A percentile compares a stretch with the other conserved stretches of the same genome.
Conservation (phyloP, 1,140 invertebrate genomes). For the Hydropsyche tenuis region DNA sequence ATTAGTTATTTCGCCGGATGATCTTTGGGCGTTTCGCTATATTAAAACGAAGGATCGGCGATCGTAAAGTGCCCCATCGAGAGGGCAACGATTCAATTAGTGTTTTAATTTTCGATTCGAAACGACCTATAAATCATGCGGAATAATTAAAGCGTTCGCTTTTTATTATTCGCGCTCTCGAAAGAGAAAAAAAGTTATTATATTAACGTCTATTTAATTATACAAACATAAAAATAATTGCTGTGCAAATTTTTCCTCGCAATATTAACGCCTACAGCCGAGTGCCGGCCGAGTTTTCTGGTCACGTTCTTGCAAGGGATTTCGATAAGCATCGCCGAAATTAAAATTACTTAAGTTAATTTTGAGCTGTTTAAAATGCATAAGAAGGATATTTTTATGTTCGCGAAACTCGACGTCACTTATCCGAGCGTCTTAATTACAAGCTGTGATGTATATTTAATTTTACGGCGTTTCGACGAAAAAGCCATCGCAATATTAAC, state of each 20-base stretch:
- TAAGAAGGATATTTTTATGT: conserved; percentile 31
- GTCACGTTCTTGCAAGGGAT: conserved; percentile 38
- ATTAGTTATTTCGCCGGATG: no score
- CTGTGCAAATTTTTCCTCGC: conserved; percentile 17
- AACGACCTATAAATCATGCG: conserved; percentile 1
- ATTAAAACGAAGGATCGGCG: no score
- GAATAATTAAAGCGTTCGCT: neutral
- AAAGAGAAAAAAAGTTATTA: conserved; percentile 13
- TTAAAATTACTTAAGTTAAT: conserved; percentile 40
- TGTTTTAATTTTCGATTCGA: neutral
- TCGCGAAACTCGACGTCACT: conserved; percentile 5
- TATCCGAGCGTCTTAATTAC: conserved; percentile 11
- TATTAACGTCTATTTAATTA: conserved; percentile 24
- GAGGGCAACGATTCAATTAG: neutral
- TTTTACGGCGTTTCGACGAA: neutral
- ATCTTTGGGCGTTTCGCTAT: no score
- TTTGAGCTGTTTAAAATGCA: conserved; percentile 42
- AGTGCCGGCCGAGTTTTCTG: conserved; percentile 4
- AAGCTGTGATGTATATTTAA: conserved; percentile 16
- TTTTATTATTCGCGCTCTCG: no score
- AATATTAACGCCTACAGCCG: neutral
- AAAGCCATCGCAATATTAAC: no score
- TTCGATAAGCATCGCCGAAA: conserved; percentile 39
- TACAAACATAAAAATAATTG: conserved; percentile 21
- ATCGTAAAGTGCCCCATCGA: no score